These are phyloP conservation scores for Orthosia incerta DNA, from an alignment of 2,888 invertebrate genomes.

Conservation along the genomic window DNA sequence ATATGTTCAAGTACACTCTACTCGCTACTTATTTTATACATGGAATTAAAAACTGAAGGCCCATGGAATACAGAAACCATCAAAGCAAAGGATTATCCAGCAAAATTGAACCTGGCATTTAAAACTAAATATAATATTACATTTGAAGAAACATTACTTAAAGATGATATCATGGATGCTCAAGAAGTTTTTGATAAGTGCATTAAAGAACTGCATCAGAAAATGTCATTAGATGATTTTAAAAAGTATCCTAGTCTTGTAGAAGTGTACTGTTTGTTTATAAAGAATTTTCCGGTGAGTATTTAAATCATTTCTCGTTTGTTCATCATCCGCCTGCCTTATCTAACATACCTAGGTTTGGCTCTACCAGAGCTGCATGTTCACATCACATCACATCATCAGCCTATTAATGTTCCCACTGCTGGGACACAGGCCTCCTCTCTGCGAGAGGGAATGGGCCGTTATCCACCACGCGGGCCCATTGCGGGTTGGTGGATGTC, in stretches of 20 bases:
- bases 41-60: constrained; percentile 75
- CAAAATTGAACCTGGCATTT: constrained; percentile 75
- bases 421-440: too few species aligned
- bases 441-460: too few species aligned
- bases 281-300: constrained; percentile 76
- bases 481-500: too few species aligned
- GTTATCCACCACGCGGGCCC: too few species aligned
- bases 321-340: background rate
- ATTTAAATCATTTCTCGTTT: background rate
- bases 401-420: too few species aligned
- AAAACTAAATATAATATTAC: constrained; percentile 70
- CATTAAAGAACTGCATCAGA: constrained; percentile 78
- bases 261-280: constrained; percentile 78
- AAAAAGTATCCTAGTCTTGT: constrained; percentile 83
- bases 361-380: too few species aligned
- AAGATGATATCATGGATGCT: constrained; percentile 68
- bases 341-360: too few species aligned
- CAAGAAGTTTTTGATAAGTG: constrained; percentile 82
- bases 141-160: constrained; percentile 71
- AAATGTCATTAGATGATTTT: constrained; percentile 77
- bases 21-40: constrained; percentile 76
- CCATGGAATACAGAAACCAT: constrained; percentile 77
- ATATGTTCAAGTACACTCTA: constrained; percentile 71
- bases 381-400: too few species aligned
- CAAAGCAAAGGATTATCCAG: constrained; percentile 68